phyloP scores from a whole-genome alignment of 2,113 vertebrate genomes.

The Sinocyclocheilus anophthalmus region DNA sequence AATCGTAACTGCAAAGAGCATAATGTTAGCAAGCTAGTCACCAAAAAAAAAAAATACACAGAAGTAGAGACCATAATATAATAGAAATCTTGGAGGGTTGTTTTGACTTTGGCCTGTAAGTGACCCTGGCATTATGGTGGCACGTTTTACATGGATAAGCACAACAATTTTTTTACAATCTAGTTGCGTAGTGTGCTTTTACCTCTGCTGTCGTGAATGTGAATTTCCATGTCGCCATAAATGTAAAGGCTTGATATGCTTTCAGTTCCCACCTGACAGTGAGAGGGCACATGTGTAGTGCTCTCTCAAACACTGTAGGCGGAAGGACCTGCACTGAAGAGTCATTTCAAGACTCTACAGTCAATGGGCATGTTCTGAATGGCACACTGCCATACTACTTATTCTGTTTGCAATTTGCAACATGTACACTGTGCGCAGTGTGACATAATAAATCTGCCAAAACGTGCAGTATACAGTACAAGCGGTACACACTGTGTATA shows the following conservation, averaged over 20 bases:
- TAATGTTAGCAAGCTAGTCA: too few relatives aligned
- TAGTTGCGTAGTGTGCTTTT: not conserved
- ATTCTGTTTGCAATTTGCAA: slow-evolving; percentile 10
- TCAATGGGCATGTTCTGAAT: slow-evolving; percentile 14
- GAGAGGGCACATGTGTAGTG: not conserved
- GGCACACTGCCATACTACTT: not conserved
- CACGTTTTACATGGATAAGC: not conserved
- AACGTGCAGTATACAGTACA: not conserved
- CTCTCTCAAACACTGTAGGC: not conserved
- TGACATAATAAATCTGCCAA: not conserved
- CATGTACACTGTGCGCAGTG: not conserved
- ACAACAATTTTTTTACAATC: not conserved
- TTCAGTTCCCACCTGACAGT: slow-evolving; percentile 28
- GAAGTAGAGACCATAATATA: not conserved
- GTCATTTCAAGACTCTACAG: slow-evolving; percentile 19
- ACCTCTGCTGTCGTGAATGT: slow-evolving; percentile 4
- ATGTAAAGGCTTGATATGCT: slow-evolving; percentile 2
- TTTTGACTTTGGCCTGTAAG: not conserved
- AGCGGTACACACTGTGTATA: not conserved
- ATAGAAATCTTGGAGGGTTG: not conserved
- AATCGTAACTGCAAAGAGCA: not conserved
- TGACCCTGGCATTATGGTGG: not conserved
- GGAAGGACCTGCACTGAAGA: not conserved
- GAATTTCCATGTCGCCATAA: not conserved
- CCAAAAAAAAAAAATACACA: too few relatives aligned